A percentile compares a stretch with the other conserved stretches of the same genome.
Conservation (phyloP, 2,113 vertebrate species). For the Cairina moschata region DNA sequence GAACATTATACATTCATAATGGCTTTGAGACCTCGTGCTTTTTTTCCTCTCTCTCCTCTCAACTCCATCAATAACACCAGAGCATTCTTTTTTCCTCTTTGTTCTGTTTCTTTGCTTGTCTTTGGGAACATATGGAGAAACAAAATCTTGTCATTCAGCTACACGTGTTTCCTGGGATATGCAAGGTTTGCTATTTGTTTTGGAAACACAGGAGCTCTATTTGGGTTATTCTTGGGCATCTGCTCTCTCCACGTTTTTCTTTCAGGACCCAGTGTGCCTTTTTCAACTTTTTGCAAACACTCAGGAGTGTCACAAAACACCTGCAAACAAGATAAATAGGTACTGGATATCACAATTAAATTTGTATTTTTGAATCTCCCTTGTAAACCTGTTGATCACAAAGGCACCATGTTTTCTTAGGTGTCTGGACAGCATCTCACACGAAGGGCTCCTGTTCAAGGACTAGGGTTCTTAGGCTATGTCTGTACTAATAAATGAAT, state of each 20-base stretch:
- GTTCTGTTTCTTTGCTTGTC: not conserved
- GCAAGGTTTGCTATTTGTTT: slow-evolving; percentile 66
- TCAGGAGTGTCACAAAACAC: not conserved
- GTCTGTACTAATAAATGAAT: not conserved
- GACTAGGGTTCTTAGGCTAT: not conserved
- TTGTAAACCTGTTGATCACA: not conserved
- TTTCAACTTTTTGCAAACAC: not conserved
- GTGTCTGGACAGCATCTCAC: not conserved
- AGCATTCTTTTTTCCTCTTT: not conserved
- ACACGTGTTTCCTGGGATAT: slow-evolving; percentile 59
- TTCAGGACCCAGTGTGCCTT: not conserved
- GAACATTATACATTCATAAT: not conserved
- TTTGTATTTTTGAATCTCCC: not conserved
- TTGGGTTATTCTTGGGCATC: slow-evolving; percentile 51
- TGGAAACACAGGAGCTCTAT: slow-evolving; percentile 49
- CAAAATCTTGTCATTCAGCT: slow-evolving; percentile 8
- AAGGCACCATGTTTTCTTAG: not conserved
- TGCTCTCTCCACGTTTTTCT: slow-evolving; percentile 23
- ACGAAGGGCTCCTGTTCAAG: not conserved
- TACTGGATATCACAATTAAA: not conserved
- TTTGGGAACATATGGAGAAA: not conserved
- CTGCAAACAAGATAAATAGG: not conserved
- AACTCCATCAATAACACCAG: not conserved
- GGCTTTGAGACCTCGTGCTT: not conserved
- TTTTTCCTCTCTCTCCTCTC: not conserved